Evolutionary conservation across 2,797 vertebrate species (phyloP), one percentile per base, ranked within the genome.

Genomic region (Crocodylus rhombifer): DNA sequence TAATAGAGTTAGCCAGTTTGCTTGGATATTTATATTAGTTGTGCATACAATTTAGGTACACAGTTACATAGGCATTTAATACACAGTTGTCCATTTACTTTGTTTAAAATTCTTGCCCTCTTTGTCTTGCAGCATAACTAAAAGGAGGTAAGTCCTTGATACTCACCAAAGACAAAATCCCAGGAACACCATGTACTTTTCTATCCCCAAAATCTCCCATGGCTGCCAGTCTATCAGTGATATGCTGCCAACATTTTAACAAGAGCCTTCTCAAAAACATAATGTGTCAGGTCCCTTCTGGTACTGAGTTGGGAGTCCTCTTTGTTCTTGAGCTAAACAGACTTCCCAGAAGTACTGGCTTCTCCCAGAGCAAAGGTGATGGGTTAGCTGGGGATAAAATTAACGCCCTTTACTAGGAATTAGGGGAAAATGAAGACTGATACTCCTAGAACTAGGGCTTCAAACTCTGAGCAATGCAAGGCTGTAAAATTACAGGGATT

Each of bases 31-130:
- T 33, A 58, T 6, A 55, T 23, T 9, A 3, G 56, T 82, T 77
- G 25, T 36, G 65, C 9, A 0, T 30, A 26, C 13, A 57, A 58
- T 12, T 56, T 6, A 20, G 61, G n/a, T 30, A 73, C 73, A 78
- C 51, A 26, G 1, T 74, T 73, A 23, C 1, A 8, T 20, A 15
- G 16, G 57, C 67, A 69, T 36, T 89, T 77, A 33, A 87, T 55
- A 56, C 0, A 0, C 28, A 0, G 56, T 9, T 63, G 20, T 28
- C 42, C 0, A 0, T 26, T 77, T 36, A 55, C 16, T 51, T 51
- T 10, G 9, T 51, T 51, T 51, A 51, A 61, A 4, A 21, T 74
- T 36, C 77, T n/a, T 61, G 36, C 6, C 3, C 42, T 4, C 0
- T 0, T 28, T 14, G 25, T 83, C 57, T 71, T 63, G 63, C 64